These are phyloP conservation scores for Eurytemora carolleeae DNA, from an alignment of 1,140 invertebrate genomes.

Conservation along the genomic window DNA sequence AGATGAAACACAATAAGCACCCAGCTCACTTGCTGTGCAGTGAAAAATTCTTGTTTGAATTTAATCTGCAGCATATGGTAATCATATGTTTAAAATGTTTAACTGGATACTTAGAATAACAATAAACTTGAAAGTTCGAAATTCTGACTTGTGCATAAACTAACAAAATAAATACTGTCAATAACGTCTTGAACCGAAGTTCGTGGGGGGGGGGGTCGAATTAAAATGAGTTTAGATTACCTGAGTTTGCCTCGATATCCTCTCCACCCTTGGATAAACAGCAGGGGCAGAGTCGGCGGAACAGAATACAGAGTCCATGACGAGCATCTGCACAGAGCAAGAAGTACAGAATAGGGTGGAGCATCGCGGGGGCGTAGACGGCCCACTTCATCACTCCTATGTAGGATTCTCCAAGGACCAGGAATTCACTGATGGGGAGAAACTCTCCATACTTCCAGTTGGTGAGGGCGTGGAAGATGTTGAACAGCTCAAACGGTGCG, in stretches of 20 bases:
- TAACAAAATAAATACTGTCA: too few species aligned
- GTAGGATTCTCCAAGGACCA: constrained; percentile 5
- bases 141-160: too few species aligned
- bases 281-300: constrained; percentile 6
- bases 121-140: too few species aligned
- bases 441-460: constrained; percentile 5
- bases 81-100: too few species aligned
- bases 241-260: constrained; percentile 6
- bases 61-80: too few species aligned
- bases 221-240: too few species aligned
- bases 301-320: constrained; percentile 11
- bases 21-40: too few species aligned
- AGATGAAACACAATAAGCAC: too few species aligned
- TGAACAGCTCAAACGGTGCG: constrained; percentile 14
- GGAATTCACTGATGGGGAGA: not conserved
- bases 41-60: too few species aligned
- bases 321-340: constrained; percentile 5
- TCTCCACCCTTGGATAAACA: not conserved
- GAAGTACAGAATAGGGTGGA: constrained; percentile 15
- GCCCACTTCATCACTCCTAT: constrained; percentile 14
- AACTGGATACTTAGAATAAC: too few species aligned
- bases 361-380: constrained; percentile 5
- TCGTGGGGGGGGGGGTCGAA: too few species aligned
- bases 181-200: too few species aligned
- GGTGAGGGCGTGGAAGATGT: constrained; percentile 10